Percentiles rank a stretch among this genome's conserved stretches.
Evolutionary conservation across 1,140 invertebrate genomes (phyloP).

Genomic region (Aphaenogaster floridana): DNA sequence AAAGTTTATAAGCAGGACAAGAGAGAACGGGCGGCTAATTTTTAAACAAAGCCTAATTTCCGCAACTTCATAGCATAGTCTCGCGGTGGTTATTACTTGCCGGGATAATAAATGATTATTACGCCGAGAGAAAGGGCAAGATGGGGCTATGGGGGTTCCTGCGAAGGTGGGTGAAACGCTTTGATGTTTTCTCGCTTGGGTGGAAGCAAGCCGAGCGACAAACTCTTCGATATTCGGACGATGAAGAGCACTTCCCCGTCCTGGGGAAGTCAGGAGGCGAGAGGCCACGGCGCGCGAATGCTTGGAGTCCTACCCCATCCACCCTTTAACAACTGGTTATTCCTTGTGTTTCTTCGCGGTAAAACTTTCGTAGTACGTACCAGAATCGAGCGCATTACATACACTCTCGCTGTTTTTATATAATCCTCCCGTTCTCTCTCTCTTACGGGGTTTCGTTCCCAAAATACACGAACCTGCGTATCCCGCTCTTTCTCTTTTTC

Average conservation of each 20-base stretch:
- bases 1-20: slow-evolving; percentile 76
- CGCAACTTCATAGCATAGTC: slow-evolving; percentile 82
- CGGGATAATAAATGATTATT: slow-evolving; percentile 87
- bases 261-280: slow-evolving; percentile 45
- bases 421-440: neutral
- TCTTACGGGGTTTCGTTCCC: slow-evolving; percentile 15
- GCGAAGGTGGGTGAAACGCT: slow-evolving; percentile 73
- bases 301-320: slow-evolving; percentile 17
- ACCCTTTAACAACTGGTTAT: slow-evolving; percentile 21
- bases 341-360: slow-evolving; percentile 5
- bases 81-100: slow-evolving; percentile 81
- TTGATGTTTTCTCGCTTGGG: slow-evolving; percentile 85
- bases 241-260: slow-evolving; percentile 84
- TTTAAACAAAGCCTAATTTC: slow-evolving; percentile 86
- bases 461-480: slow-evolving; percentile 34
- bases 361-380: neutral
- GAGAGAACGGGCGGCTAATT: slow-evolving; percentile 80
- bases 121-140: slow-evolving; percentile 66
- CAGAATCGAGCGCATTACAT: neutral
- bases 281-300: neutral
- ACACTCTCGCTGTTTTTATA: neutral
- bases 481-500: neutral
- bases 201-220: slow-evolving; percentile 84
- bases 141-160: slow-evolving; percentile 16
- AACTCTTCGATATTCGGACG: slow-evolving; percentile 86